Evolutionary conservation across 2,113 vertebrate species (phyloP).

Genomic region (Ailuropoda melanoleuca): DNA sequence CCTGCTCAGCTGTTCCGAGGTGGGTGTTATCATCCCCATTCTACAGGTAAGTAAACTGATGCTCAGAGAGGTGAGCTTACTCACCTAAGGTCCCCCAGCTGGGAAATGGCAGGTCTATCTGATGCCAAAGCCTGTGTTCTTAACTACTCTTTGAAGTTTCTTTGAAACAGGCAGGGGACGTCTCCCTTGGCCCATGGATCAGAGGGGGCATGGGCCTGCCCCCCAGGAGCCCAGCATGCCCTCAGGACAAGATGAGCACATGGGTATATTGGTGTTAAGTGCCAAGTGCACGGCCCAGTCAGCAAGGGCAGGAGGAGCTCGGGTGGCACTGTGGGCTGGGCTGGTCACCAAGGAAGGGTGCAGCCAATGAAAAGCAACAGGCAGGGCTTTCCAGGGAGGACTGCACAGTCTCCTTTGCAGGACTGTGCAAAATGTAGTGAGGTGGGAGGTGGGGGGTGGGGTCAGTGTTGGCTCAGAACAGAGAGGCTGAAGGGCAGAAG

Average conservation of each 20-base stretch:
- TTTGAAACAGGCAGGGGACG: background rate
- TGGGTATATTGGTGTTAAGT: background rate
- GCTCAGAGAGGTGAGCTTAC: background rate
- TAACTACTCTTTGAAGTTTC: background rate
- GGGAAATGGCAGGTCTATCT: background rate
- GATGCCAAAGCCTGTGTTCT: background rate
- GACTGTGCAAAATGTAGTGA: background rate
- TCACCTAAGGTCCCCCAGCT: background rate
- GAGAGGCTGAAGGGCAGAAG: background rate
- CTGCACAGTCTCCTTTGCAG: fast-evolving
- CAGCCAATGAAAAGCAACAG: background rate
- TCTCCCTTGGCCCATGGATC: background rate
- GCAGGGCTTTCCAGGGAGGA: background rate
- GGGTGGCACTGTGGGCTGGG: background rate
- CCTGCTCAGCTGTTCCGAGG: background rate
- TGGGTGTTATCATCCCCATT: background rate
- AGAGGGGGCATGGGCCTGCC: background rate
- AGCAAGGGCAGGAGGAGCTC: background rate
- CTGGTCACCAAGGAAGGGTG: background rate
- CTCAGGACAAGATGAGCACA: background rate
- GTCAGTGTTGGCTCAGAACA: background rate
- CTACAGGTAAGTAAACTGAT: background rate
- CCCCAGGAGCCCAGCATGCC: background rate
- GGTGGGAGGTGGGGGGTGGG: background rate
- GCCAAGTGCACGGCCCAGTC: fast-evolving